Evolutionary conservation across 2,113 vertebrate genomes (phyloP).

Genomic region (Illadopsis cleaveri): DNA sequence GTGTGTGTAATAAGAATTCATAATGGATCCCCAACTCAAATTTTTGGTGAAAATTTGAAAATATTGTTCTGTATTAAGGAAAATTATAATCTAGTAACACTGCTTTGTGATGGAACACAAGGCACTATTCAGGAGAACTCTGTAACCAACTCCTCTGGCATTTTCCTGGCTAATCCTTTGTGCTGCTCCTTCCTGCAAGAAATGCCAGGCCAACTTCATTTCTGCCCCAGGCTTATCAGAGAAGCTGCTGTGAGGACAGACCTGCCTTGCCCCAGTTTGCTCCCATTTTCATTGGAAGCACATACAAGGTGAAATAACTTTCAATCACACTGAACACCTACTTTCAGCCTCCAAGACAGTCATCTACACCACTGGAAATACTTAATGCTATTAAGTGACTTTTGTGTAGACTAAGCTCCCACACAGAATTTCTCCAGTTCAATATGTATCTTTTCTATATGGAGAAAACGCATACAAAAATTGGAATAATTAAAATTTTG

Average conservation of each 20-base stretch:
- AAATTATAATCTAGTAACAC: neutral
- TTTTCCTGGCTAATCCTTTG: neutral
- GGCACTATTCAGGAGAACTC: neutral
- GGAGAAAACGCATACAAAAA: neutral
- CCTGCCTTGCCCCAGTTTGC: neutral
- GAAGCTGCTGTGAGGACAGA: neutral
- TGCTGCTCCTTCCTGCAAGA: neutral
- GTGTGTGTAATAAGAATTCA: neutral
- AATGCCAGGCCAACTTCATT: rapidly evolving
- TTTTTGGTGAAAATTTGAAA: neutral
- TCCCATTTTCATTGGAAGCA: neutral
- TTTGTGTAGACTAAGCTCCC: neutral
- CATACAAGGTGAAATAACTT: neutral
- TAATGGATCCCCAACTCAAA: neutral
- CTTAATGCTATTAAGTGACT: neutral
- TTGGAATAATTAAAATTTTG: neutral
- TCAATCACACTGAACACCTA: neutral
- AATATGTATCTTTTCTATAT: neutral
- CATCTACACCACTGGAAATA: neutral
- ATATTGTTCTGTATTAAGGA: neutral
- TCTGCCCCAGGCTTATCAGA: neutral
- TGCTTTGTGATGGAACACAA: neutral
- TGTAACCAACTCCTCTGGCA: neutral
- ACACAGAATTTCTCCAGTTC: neutral
- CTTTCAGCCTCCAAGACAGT: neutral